These are phyloP conservation scores for Drosophila colorata DNA, from an alignment of 2,888 invertebrate species.

Conservation along the genomic window DNA sequence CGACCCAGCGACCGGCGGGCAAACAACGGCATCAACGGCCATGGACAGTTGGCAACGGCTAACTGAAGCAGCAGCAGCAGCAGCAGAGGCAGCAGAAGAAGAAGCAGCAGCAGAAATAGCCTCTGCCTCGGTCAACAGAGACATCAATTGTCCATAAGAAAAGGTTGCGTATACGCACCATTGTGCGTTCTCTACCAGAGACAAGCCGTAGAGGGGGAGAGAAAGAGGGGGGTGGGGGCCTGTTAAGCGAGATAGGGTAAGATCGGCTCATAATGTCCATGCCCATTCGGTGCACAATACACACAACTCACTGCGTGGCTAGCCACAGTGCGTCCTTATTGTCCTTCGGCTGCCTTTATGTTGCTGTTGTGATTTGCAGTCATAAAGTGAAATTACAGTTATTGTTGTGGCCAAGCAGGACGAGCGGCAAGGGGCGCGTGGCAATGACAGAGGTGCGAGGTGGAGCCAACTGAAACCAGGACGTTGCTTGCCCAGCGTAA, in stretches of 20 bases:
- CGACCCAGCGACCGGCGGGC: slow-evolving; percentile 64
- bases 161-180: slow-evolving; percentile 79
- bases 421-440: slow-evolving; percentile 6
- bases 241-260: slow-evolving; percentile 15
- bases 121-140: slow-evolving; percentile 46
- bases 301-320: slow-evolving; percentile 29
- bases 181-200: slow-evolving; percentile 33
- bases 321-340: slow-evolving; percentile 43
- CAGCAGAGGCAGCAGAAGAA: no score
- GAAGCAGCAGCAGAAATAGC: slow-evolving; percentile 4
- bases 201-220: background rate
- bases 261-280: slow-evolving; percentile 58
- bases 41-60: slow-evolving; percentile 26
- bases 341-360: slow-evolving; percentile 69
- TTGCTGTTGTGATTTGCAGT: slow-evolving; percentile 79
- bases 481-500: slow-evolving; percentile 24
- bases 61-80: slow-evolving; percentile 12
- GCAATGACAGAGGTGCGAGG: slow-evolving; percentile 5
- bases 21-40: slow-evolving; percentile 55
- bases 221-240: background rate
- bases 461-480: slow-evolving; percentile 3
- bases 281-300: slow-evolving; percentile 53
- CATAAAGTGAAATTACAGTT: slow-evolving; percentile 83
- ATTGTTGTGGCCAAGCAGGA: slow-evolving; percentile 60
- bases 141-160: slow-evolving; percentile 81